Evolutionary conservation across 2,888 invertebrate genomes (phyloP).

Genomic region (Fragum whitleyi): DNA sequence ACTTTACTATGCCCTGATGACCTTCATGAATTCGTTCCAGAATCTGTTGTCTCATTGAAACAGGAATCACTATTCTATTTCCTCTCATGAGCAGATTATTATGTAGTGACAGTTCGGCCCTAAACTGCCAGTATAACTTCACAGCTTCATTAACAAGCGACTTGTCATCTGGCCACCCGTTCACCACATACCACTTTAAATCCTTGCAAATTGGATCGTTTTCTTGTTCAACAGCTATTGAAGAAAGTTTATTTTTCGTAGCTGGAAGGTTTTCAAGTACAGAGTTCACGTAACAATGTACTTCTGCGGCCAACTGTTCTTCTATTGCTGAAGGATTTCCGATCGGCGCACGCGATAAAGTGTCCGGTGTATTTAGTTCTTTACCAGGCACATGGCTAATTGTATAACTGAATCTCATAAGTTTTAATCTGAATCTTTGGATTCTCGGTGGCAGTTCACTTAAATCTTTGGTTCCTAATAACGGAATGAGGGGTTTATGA

Average conservation of each 20-base stretch:
- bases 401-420: constrained; percentile 41
- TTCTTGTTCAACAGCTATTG: background rate
- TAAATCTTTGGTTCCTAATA: constrained; percentile 24
- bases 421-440: constrained; percentile 38
- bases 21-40: constrained; percentile 58
- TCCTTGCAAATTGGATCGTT: background rate
- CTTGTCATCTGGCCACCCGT: background rate
- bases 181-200: background rate
- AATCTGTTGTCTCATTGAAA: constrained; percentile 38
- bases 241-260: background rate
- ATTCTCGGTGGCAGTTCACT: constrained; percentile 33
- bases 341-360: constrained; percentile 49
- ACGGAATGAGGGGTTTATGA: constrained; percentile 26
- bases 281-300: constrained; percentile 42
- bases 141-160: background rate
- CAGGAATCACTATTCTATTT: constrained; percentile 49
- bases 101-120: constrained; percentile 43
- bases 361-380: constrained; percentile 38
- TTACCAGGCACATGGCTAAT: constrained; percentile 27
- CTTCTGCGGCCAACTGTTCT: constrained; percentile 29
- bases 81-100: constrained; percentile 45
- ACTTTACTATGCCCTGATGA: constrained; percentile 64
- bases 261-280: constrained; percentile 44
- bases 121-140: constrained; percentile 45
- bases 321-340: constrained; percentile 20